phyloP scores from a whole-genome alignment of 1,140 invertebrate species.

The Oedothorax gibbosus region DNA sequence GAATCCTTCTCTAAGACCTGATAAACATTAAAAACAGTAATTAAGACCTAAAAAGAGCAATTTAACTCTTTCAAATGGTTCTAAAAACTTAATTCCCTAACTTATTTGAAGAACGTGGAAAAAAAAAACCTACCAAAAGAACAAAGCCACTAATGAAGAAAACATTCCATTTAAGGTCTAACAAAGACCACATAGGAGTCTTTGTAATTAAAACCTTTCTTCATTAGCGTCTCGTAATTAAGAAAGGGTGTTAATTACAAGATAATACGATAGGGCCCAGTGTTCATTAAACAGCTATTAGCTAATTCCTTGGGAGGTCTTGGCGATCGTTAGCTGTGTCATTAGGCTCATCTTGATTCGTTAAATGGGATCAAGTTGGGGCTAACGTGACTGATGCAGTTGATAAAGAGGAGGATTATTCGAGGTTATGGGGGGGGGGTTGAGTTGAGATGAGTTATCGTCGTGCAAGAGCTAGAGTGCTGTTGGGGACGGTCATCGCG shows the following conservation, averaged over 20 bases:
- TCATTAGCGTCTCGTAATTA: slow-evolving; percentile 45
- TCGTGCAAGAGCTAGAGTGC: too few relatives aligned
- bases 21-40: neutral
- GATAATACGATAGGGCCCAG: slow-evolving; percentile 31
- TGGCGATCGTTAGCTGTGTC: slow-evolving; percentile 26
- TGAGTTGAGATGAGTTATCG: too few relatives aligned
- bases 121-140: neutral
- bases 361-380: too few relatives aligned
- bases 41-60: slow-evolving; percentile 21
- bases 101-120: neutral
- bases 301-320: slow-evolving; percentile 15
- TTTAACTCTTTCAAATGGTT: neutral
- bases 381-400: too few relatives aligned
- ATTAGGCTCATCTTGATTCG: slow-evolving; percentile 1
- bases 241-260: slow-evolving; percentile 47
- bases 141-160: neutral
- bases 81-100: neutral
- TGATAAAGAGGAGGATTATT: too few relatives aligned
- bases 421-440: too few relatives aligned
- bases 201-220: slow-evolving; percentile 35
- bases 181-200: neutral
- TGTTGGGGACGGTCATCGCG: too few relatives aligned
- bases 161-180: neutral
- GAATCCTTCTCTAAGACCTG: too few relatives aligned
- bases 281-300: slow-evolving; percentile 47